Conservation (phyloP, 1,140 invertebrate genomes). For the Drosophila lowei region DNA sequence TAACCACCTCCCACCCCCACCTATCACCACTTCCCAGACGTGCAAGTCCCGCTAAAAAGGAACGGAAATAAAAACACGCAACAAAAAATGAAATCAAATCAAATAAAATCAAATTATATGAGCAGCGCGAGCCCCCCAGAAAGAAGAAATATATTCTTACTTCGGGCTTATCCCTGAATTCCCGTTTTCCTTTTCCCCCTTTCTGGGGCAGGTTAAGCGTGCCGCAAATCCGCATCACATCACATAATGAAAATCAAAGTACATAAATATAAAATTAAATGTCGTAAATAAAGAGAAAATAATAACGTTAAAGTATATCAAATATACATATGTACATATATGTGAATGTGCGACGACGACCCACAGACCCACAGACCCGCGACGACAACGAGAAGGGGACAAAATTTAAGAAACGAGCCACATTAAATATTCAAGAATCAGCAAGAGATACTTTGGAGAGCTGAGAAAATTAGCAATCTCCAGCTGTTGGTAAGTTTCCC, state of each 20-base stretch:
- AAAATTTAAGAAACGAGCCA: slow-evolving; percentile 54
- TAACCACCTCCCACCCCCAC: slow-evolving; percentile 48
- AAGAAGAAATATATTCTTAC: slow-evolving; percentile 20
- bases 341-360: slow-evolving; percentile 21
- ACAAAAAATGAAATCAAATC: slow-evolving; percentile 63
- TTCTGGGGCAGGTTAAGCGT: slow-evolving; percentile 42
- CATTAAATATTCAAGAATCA: slow-evolving; percentile 64
- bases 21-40: slow-evolving; percentile 10
- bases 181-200: background rate
- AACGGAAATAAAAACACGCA: slow-evolving; percentile 43
- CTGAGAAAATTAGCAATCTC: background rate
- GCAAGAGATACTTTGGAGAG: background rate
- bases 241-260: slow-evolving; percentile 72
- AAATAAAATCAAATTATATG: slow-evolving; percentile 69
- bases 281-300: slow-evolving; percentile 69
- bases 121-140: slow-evolving; percentile 22
- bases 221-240: slow-evolving; percentile 45
- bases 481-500: slow-evolving; percentile 23
- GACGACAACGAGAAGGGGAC: slow-evolving; percentile 17
- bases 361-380: slow-evolving; percentile 22
- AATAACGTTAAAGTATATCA: slow-evolving; percentile 46
- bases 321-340: slow-evolving; percentile 19
- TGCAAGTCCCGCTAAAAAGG: slow-evolving; percentile 40
- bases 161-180: slow-evolving; percentile 4
- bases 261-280: slow-evolving; percentile 78